These are phyloP conservation scores for Hylia prasina DNA, from an alignment of 2,113 vertebrate genomes.

Conservation along the genomic window DNA sequence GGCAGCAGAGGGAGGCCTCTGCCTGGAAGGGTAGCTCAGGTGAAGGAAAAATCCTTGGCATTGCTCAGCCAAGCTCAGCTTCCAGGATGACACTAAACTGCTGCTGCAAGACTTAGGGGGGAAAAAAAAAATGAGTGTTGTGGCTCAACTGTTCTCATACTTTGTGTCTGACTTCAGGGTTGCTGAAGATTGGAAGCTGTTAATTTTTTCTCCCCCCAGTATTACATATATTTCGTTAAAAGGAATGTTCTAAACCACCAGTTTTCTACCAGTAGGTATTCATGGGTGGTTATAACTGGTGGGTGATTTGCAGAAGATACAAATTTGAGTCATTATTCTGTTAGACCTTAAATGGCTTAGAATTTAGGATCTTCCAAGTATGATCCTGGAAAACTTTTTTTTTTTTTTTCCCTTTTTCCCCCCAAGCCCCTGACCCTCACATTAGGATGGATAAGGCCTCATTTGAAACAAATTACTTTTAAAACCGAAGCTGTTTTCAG, in stretches of 20 bases:
- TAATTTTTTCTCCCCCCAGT: background rate
- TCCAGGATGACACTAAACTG: background rate
- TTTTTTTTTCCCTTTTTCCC: background rate
- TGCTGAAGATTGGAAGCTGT: background rate
- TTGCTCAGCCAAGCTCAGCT: background rate
- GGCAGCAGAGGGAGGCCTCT: background rate
- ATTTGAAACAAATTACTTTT: slow-evolving; percentile 40
- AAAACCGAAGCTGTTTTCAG: background rate
- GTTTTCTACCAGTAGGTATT: too few relatives aligned
- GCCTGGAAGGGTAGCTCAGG: background rate
- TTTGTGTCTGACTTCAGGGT: background rate
- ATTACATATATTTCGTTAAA: background rate
- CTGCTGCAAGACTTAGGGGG: background rate
- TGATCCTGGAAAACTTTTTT: background rate
- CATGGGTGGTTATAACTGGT: background rate
- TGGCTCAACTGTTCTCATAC: background rate
- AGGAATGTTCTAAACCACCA: background rate
- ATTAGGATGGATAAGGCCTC: background rate
- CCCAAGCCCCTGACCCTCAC: background rate
- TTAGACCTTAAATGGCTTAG: background rate
- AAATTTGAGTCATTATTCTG: background rate
- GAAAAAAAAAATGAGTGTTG: background rate
- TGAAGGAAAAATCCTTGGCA: background rate
- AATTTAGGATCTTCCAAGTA: background rate
- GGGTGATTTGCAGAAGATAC: background rate